Conservation (phyloP, 92 coral and sea anemone genomes). For the Isaurus tuberculatus region DNA sequence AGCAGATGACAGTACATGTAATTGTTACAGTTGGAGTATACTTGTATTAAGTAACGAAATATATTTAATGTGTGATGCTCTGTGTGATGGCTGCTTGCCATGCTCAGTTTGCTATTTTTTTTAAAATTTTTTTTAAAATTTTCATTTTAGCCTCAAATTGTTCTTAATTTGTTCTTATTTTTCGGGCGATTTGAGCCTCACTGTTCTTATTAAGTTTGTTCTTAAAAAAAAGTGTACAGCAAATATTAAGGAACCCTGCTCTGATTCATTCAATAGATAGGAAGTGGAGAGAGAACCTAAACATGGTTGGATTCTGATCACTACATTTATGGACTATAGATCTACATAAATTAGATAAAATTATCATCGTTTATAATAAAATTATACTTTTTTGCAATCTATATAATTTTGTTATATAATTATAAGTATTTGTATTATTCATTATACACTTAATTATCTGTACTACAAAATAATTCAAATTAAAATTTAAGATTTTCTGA, state of each 20-base stretch:
- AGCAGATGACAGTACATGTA: no score
- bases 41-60: no score
- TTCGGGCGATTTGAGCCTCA: no score
- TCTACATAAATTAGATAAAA: conserved; percentile 15
- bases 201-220: no score
- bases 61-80: no score
- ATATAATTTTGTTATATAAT: conserved; percentile 14
- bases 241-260: conserved; percentile 22
- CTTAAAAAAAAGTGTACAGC: no score
- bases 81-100: no score
- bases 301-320: conserved; percentile 20
- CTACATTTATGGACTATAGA: conserved; percentile 18
- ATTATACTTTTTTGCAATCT: conserved; percentile 20
- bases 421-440: conserved; percentile 19
- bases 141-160: no score
- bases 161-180: no score
- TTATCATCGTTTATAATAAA: conserved; percentile 11
- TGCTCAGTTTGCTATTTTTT: no score
- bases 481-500: conserved; percentile 10
- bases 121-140: no score
- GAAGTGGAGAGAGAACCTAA: conserved; percentile 11
- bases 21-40: no score
- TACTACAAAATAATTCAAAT: conserved; percentile 14
- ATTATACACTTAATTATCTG: conserved; percentile 20
- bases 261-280: conserved; percentile 15